Percentiles rank a stretch among this genome's conserved stretches.
Conservation (phyloP, 2,888 invertebrate genomes). For the Cenopis cana region DNA sequence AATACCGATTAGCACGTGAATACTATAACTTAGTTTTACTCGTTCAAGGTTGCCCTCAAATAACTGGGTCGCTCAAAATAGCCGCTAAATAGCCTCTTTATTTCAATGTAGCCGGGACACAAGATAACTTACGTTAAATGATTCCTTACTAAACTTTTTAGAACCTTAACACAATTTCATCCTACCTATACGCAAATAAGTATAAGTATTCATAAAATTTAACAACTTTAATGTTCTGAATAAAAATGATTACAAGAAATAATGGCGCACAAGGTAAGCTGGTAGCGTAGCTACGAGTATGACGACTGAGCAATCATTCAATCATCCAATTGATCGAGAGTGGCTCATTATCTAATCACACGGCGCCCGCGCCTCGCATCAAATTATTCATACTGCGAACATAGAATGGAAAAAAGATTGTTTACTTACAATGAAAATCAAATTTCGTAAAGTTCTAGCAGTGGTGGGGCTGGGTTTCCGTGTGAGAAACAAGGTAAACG, state of each 20-base stretch:
- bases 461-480: too few species aligned
- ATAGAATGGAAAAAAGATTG: not conserved
- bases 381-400: conserved; percentile 15
- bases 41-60: conserved; percentile 5
- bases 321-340: conserved; percentile 77
- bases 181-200: not conserved
- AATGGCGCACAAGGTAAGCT: conserved; percentile 13
- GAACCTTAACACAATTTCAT: not conserved
- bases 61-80: conserved; percentile 1
- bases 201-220: not conserved
- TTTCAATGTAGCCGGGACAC: not conserved
- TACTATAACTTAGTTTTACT: conserved; percentile 22
- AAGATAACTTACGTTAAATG: not conserved
- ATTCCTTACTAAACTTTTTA: not conserved
- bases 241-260: conserved; percentile 4
- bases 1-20: conserved; percentile 15
- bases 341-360: conserved; percentile 75
- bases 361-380: conserved; percentile 54
- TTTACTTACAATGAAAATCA: too few species aligned
- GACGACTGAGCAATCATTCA: conserved; percentile 67
- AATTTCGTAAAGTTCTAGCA: too few species aligned
- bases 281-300: conserved; percentile 61
- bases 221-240: not conserved
- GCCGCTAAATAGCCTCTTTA: not conserved
- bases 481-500: not conserved